Conservation (phyloP, 1,140 invertebrate species). For the Heliconius congener region DNA sequence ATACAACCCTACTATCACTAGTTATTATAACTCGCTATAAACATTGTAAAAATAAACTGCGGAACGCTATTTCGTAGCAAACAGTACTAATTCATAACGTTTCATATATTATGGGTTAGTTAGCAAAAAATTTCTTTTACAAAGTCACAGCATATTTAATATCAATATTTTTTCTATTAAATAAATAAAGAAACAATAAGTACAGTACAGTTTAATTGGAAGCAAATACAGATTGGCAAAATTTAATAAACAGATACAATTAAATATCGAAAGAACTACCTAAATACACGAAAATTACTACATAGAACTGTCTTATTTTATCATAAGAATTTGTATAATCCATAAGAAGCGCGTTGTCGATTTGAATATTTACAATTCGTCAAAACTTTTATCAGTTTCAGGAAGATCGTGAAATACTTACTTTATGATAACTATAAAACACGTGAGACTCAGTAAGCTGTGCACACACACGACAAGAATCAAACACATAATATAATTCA, state of each 20-base stretch:
- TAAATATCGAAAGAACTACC: background rate
- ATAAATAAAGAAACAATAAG: background rate
- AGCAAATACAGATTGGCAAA: background rate
- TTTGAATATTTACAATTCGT: background rate
- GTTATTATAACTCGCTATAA: background rate
- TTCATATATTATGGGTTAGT: background rate
- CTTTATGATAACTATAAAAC: background rate
- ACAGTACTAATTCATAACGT: background rate
- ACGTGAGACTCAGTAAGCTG: conserved; percentile 14
- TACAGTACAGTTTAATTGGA: background rate
- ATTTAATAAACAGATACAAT: background rate
- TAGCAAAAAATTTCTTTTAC: background rate
- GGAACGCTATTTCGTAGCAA: conserved; percentile 2
- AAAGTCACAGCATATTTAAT: background rate
- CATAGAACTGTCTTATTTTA: background rate
- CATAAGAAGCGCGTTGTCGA: background rate
- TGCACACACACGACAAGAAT: conserved; percentile 37
- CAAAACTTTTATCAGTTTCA: background rate
- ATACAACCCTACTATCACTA: conserved; percentile 41
- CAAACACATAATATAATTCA: conserved; percentile 40
- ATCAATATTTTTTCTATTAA: too few species aligned
- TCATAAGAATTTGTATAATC: conserved; percentile 7
- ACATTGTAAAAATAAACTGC: conserved; percentile 12
- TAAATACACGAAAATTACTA: background rate
- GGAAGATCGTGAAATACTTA: conserved; percentile 1